These are phyloP conservation scores for Drosophila carrolli DNA, from an alignment of 1,140 invertebrate genomes.

Conservation along the genomic window DNA sequence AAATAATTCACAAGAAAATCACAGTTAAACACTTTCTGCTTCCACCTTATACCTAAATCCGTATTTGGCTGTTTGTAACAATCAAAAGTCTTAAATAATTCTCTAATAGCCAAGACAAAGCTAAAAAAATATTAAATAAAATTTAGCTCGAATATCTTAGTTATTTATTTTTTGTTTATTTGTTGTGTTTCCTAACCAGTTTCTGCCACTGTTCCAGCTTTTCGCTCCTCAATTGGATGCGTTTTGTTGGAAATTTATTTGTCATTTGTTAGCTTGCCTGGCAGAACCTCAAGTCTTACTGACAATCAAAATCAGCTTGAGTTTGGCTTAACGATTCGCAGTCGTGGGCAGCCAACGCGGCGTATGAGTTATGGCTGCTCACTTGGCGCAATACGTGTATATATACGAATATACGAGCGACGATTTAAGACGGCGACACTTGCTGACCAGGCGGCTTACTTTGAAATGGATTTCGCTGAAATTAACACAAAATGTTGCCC, in stretches of 20 bases:
- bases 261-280: constrained; percentile 23
- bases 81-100: too few relatives aligned
- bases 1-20: too few relatives aligned
- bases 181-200: neutral
- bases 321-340: constrained; percentile 21
- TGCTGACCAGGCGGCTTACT: constrained; percentile 58
- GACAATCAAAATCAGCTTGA: constrained; percentile 45
- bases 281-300: constrained; percentile 9
- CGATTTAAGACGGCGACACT: constrained; percentile 54
- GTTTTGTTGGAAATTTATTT: constrained; percentile 32
- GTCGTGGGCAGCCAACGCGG: constrained; percentile 61
- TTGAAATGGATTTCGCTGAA: constrained; percentile 65
- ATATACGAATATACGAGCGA: constrained; percentile 34
- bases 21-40: too few relatives aligned
- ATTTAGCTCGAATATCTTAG: neutral
- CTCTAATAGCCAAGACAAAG: too few relatives aligned
- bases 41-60: too few relatives aligned
- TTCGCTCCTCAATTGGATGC: constrained; percentile 9
- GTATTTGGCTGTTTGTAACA: too few relatives aligned
- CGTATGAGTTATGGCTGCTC: constrained; percentile 68
- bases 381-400: constrained; percentile 39
- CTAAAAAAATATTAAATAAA: neutral
- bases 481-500: constrained; percentile 63
- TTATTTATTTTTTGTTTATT: neutral
- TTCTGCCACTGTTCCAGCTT: neutral